phyloP scores from a whole-genome alignment of 1,140 invertebrate species.

The Protaetia brevitarsis region DNA sequence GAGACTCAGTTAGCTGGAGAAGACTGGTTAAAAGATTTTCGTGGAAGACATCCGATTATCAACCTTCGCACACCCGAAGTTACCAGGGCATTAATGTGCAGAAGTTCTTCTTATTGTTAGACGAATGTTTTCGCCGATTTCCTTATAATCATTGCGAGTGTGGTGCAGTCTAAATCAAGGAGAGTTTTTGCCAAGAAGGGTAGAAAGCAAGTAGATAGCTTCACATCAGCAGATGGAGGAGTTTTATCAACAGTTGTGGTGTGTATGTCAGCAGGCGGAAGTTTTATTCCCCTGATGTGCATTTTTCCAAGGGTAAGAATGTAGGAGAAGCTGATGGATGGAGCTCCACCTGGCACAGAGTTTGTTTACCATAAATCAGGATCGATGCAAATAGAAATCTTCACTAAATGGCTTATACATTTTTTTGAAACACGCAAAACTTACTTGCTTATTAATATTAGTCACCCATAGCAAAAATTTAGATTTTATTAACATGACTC shows the following conservation, averaged over 20 bases:
- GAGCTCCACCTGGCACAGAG: too few species aligned
- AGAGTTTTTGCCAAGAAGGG: slow-evolving; percentile 30
- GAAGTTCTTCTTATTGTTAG: too few species aligned
- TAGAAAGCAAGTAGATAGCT: slow-evolving; percentile 39
- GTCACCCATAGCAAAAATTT: slow-evolving; percentile 40
- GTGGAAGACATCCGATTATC: too few species aligned
- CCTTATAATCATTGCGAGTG: too few species aligned
- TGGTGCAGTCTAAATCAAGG: not conserved
- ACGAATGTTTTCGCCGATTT: too few species aligned
- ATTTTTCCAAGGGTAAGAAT: slow-evolving; percentile 37
- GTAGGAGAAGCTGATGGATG: slow-evolving; percentile 34
- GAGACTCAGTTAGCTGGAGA: too few species aligned
- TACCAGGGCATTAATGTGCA: too few species aligned
- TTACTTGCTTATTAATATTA: slow-evolving; percentile 8
- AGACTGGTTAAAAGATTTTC: too few species aligned
- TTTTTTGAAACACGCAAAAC: slow-evolving; percentile 36
- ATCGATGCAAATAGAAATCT: too few species aligned
- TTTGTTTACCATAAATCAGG: too few species aligned
- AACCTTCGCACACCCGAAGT: too few species aligned
- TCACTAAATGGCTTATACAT: slow-evolving; percentile 44
- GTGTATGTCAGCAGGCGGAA: slow-evolving; percentile 39
- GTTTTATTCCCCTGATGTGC: slow-evolving; percentile 36
- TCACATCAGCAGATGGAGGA: slow-evolving; percentile 42
- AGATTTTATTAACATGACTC: too few species aligned
- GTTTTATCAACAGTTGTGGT: slow-evolving; percentile 41